Evolutionary conservation across 2,113 vertebrate species (phyloP), one percentile per base, ranked within the genome.

Genomic region (Phrynosoma platyrhinos): DNA sequence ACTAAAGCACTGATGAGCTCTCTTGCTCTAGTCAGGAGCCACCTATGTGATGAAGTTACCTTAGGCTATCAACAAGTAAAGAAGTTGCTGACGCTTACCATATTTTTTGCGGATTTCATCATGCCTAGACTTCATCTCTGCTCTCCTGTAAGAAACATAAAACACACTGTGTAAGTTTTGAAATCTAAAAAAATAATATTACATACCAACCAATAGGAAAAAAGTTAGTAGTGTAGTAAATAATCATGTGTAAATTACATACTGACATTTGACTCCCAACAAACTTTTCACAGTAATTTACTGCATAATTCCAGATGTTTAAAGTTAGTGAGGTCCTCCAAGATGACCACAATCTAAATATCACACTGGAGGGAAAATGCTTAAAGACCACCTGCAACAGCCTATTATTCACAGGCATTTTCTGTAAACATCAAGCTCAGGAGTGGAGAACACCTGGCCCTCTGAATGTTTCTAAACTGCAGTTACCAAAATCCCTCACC

Each of bases 51-150:
- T 58, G 55, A 58, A 10, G 14, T 16, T 58, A 10, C 14, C 14
- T 12, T 42, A 27, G 68, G 16, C 55, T 18, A 36, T 5, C 2
- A 83, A 83, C 2, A 0, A 4, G 0, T 52, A 85, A 0, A 4
- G 0, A 52, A 83, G 86, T 66, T 69, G 25, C 12, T 21, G 16
- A 55, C 5, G 4, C 95, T 96, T 95, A 99, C 98, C 99, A 0
- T 99, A 99, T 97, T 99, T 99, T 40, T 96, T 97, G 86, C 98
- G 97, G 92, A 99, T 99, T 92, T 99, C 98, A 3, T 99, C 98
- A 1, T 99, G 99, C 87, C 98, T 97, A 32, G 96, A 94, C 83
- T 97, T 98, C 98, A 99, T 98, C 93, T 99, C 98, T 2, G 97
- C 94, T 94, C 97, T 97, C 97, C 99, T 99, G 92, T 72, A 92